phyloP scores from a whole-genome alignment of 2,113 vertebrate genomes.

The Corydoras maculifer region DNA sequence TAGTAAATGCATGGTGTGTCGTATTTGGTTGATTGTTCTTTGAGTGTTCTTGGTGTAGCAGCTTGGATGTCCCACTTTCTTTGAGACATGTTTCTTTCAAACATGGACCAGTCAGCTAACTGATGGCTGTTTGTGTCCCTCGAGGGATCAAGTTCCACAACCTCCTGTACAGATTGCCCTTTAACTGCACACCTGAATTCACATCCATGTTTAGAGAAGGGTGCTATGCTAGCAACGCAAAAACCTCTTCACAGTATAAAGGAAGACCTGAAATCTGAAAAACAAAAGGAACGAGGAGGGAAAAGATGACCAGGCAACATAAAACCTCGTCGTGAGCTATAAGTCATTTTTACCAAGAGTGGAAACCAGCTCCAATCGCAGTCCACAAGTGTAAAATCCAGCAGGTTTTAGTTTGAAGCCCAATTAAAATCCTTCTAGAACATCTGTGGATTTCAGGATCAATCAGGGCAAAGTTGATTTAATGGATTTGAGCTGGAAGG shows the following conservation, averaged over 20 bases:
- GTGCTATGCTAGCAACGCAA: conserved; percentile 49
- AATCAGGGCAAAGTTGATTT: conserved; percentile 55
- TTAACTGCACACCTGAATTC: conserved; percentile 17
- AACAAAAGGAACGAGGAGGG: conserved; percentile 43
- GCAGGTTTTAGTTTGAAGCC: conserved; percentile 72
- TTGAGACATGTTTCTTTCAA: conserved; percentile 10
- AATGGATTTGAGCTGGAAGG: conserved; percentile 75
- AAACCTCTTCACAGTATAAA: conserved; percentile 45
- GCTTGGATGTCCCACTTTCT: conserved; percentile 28
- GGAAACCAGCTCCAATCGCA: conserved; percentile 66
- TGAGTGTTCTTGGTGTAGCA: conserved; percentile 26
- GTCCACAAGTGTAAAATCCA: conserved; percentile 54
- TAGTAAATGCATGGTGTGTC: conserved; percentile 4
- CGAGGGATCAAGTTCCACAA: conserved; percentile 27
- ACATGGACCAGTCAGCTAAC: conserved; percentile 6
- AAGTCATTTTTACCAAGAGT: conserved; percentile 62
- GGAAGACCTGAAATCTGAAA: conserved; percentile 57
- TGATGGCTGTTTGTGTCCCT: conserved; percentile 10
- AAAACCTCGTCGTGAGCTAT: conserved; percentile 37
- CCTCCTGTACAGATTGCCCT: conserved; percentile 15
- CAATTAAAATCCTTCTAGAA: conserved; percentile 36
- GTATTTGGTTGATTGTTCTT: conserved; percentile 44
- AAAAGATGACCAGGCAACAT: conserved; percentile 48
- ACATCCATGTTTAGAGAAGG: conserved; percentile 28
- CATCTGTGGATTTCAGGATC: conserved; percentile 42